Conservation (phyloP, 2,888 invertebrate species). For the Luperina testacea region DNA sequence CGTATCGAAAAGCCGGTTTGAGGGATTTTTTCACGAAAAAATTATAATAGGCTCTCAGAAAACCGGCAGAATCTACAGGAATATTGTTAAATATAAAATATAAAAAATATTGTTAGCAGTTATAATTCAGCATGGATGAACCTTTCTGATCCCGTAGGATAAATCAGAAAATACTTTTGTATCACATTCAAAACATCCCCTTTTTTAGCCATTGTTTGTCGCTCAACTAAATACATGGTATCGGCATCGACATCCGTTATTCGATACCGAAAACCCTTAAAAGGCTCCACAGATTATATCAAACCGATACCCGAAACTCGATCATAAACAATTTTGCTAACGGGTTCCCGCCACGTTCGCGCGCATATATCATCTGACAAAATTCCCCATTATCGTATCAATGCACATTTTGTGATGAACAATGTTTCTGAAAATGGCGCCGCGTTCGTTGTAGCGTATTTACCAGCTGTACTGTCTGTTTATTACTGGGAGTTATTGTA, state of each 20-base stretch:
- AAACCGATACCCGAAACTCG: constrained; percentile 23
- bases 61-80: background rate
- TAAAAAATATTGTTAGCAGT: constrained; percentile 19
- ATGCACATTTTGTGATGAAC: constrained; percentile 54
- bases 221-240: constrained; percentile 4
- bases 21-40: constrained; percentile 52
- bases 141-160: constrained; percentile 28
- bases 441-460: constrained; percentile 37
- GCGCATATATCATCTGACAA: constrained; percentile 54
- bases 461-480: constrained; percentile 32
- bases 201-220: constrained; percentile 34
- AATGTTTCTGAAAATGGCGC: constrained; percentile 47
- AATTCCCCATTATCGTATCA: constrained; percentile 55
- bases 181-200: constrained; percentile 24
- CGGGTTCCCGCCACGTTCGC: constrained; percentile 29
- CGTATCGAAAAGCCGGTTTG: constrained; percentile 58
- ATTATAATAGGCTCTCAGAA: constrained; percentile 32
- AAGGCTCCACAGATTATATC: constrained; percentile 38
- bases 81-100: constrained; percentile 23
- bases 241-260: constrained; percentile 24
- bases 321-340: constrained; percentile 57
- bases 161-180: constrained; percentile 12
- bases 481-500: constrained; percentile 40
- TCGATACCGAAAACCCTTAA: constrained; percentile 21
- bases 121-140: constrained; percentile 31